Base-by-base conservation (phyloP, 2,797 vertebrate genomes). In the Argya squamiceps region DNA sequence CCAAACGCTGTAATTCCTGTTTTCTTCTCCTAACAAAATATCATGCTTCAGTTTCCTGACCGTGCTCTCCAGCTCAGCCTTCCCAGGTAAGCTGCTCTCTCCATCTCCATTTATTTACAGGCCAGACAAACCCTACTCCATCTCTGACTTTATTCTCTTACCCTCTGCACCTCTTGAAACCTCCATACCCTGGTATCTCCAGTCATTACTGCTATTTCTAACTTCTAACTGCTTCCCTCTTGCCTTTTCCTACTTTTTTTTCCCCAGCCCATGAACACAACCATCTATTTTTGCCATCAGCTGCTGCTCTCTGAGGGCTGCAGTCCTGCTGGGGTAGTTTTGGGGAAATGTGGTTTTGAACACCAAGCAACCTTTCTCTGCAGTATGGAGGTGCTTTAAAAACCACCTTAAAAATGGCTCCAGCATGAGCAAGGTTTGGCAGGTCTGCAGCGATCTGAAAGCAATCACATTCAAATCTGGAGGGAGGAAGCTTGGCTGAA, bases 401-500 rank as follows among this genome's bases (percentile, higher is more conserved):
- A 92, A 69, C 67, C 11, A 15, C 95, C 71, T 96, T 92, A 68
- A 93, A 97, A 93, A 91, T 59, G 84, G 50, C 80, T 87, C 49
- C 26, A 56, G 22, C 47, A 52, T 19, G 82, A 92, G 77, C 30
- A n/a, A 93, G 88, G 85, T 68, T 97, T 97, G 97, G 97, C 97
- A 97, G 84, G 68, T 74, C 90, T 84, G 76, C 75, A 68, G 89
- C 18, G 4, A 89, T 95, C 92, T 85, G 86, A 95, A 95, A 96
- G 93, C 91, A 82, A 90, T 88, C 55, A 3, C 89, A 60, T 94
- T 96, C 87, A 90, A 24, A 91, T 90, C 76, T 78, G 84, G 78
- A 92, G 86, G 94, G 93, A 97, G 95, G 93, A 93, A 95, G 79
- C 93, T 96, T 97, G 90, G 91, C 96, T 91, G 78, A 91, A 95